phyloP scores from a whole-genome alignment of 1,140 invertebrate species.

The Drosophila lacteicornis region DNA sequence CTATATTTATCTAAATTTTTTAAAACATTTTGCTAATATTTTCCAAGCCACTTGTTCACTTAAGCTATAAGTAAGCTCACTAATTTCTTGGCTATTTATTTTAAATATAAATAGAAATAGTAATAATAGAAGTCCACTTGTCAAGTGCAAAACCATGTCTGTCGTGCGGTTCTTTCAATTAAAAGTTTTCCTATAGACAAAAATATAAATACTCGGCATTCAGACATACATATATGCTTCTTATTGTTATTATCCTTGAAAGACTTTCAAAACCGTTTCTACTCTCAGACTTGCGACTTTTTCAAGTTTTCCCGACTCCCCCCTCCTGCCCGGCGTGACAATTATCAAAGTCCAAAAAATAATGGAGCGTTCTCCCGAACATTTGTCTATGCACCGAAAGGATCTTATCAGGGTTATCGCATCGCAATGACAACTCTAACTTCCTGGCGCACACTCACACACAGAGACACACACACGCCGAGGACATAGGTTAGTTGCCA shows the following conservation, averaged over 20 bases:
- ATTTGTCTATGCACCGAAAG: slow-evolving; percentile 47
- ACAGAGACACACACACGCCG: slow-evolving; percentile 8
- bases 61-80: too few relatives aligned
- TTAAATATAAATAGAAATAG: neutral
- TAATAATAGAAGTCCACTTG: neutral
- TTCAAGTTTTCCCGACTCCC: slow-evolving; percentile 12
- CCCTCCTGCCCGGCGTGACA: neutral
- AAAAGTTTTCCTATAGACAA: slow-evolving; percentile 7
- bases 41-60: neutral
- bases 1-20: too few relatives aligned
- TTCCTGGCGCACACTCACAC: slow-evolving; percentile 21
- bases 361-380: slow-evolving; percentile 28
- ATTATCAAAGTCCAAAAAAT: slow-evolving; percentile 37
- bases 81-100: neutral
- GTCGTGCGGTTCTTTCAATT: slow-evolving; percentile 4
- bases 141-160: neutral
- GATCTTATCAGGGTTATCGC: slow-evolving; percentile 56
- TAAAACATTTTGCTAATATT: neutral
- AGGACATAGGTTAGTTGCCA: slow-evolving; percentile 63
- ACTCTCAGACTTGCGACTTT: slow-evolving; percentile 14
- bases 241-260: slow-evolving; percentile 17
- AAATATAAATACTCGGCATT: neutral
- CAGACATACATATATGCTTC: neutral
- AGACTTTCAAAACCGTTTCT: slow-evolving; percentile 3
- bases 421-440: slow-evolving; percentile 55